Evolutionary conservation across 2,797 vertebrate species (phyloP).

Genomic region (Melanogrammus aeglefinus): DNA sequence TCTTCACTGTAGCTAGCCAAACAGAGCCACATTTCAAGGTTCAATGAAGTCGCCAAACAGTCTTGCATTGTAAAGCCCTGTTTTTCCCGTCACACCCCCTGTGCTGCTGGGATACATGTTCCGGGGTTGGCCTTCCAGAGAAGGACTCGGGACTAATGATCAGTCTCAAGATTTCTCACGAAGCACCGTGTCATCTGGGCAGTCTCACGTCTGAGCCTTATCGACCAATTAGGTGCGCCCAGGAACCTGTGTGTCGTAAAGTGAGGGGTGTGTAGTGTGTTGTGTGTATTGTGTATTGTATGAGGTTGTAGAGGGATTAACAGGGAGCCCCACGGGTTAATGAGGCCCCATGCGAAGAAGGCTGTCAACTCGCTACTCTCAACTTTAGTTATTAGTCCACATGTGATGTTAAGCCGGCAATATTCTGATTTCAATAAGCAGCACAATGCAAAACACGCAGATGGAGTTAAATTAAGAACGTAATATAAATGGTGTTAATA

Average conservation of each 20-base stretch:
- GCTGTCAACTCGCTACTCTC: neutral
- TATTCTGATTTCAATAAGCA: neutral
- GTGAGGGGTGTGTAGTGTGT: neutral
- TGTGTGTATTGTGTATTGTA: neutral
- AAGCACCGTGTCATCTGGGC: neutral
- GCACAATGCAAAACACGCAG: neutral
- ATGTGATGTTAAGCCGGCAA: neutral
- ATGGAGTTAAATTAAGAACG: neutral
- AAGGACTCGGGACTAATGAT: neutral
- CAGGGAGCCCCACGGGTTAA: neutral
- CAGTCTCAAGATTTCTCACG: neutral
- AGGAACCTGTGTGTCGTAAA: neutral
- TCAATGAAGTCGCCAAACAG: slow-evolving; percentile 2
- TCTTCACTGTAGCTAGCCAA: neutral
- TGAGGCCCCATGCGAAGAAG: neutral
- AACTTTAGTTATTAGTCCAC: neutral
- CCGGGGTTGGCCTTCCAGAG: neutral
- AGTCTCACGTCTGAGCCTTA: neutral
- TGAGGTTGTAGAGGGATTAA: neutral
- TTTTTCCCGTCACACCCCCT: neutral
- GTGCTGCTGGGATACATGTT: neutral
- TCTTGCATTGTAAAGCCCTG: neutral
- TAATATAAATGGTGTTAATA: neutral
- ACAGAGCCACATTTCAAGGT: neutral
- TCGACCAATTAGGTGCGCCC: neutral